These are phyloP conservation scores for Apeira syringaria DNA, from an alignment of 2,888 invertebrate species.

Conservation along the genomic window DNA sequence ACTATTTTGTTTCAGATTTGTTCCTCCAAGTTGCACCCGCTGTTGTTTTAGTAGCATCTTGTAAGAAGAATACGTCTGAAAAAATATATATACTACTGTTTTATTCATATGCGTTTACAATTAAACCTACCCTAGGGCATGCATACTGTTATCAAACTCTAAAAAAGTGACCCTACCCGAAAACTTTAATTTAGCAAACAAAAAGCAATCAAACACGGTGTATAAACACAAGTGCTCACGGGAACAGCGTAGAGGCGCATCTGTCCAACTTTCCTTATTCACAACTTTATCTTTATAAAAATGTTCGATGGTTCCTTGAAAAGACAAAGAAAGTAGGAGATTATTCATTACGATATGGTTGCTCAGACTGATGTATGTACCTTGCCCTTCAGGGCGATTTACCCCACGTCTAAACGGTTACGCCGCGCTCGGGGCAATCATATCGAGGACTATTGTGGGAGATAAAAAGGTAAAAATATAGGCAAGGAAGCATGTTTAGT, in stretches of 20 bases:
- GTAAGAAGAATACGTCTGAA: too few relatives aligned
- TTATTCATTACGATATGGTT: conserved; percentile 6
- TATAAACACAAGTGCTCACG: conserved; percentile 22
- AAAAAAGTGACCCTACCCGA: conserved; percentile 9
- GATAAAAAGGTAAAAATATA: conserved; percentile 66
- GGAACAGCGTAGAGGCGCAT: conserved; percentile 28
- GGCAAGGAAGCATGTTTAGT: too few relatives aligned
- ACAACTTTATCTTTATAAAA: conserved; percentile 4
- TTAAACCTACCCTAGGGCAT: neutral
- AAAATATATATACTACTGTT: too few relatives aligned
- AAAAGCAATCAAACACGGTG: conserved; percentile 24
- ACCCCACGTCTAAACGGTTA: conserved; percentile 31
- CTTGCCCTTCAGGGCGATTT: conserved; percentile 19
- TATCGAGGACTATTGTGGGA: conserved; percentile 69
- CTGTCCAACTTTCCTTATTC: conserved; percentile 28
- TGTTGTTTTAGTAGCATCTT: too few relatives aligned
- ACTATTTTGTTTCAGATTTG: too few relatives aligned
- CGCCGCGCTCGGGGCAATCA: conserved; percentile 57
- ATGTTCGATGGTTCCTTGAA: neutral
- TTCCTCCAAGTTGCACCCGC: too few relatives aligned
- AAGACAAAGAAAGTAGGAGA: neutral
- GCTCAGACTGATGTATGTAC: conserved; percentile 1
- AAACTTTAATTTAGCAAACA: conserved; percentile 22
- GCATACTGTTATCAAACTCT: neutral
- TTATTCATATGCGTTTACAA: too few relatives aligned